These are phyloP conservation scores for Ptilodon capucinus DNA, from an alignment of 2,888 invertebrate genomes.

Conservation along the genomic window DNA sequence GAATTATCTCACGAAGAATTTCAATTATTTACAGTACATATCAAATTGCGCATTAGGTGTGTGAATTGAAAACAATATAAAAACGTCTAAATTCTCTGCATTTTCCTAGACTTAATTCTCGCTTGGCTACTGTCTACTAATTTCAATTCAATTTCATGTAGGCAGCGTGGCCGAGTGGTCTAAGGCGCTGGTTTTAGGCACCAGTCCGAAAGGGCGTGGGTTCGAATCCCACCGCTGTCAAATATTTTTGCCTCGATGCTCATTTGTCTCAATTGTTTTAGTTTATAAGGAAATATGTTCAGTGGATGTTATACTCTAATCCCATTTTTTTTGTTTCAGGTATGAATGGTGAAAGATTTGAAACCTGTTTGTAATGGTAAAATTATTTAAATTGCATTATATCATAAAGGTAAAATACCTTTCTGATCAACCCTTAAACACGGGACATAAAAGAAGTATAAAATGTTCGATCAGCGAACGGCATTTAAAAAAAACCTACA, in stretches of 20 bases:
- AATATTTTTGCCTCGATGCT: no score
- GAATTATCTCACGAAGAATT: no score
- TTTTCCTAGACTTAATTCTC: background rate
- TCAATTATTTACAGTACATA: no score
- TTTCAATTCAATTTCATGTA: fast-evolving
- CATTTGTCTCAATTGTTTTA: no score
- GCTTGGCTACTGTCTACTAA: background rate
- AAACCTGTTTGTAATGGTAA: background rate
- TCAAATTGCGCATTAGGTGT: no score
- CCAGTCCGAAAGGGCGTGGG: constrained; percentile 88
- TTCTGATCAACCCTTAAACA: constrained; percentile 20
- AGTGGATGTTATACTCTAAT: background rate
- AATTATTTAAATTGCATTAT: constrained; percentile 19
- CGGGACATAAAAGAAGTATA: constrained; percentile 31
- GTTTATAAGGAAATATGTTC: no score
- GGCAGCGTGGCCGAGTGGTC: constrained; percentile 87
- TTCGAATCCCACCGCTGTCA: constrained; percentile 87
- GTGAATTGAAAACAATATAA: no score
- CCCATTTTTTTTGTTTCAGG: constrained; percentile 27
- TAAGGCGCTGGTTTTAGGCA: constrained; percentile 88
- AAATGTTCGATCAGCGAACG: constrained; percentile 35
- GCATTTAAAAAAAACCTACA: constrained; percentile 44
- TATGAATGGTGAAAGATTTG: constrained; percentile 6
- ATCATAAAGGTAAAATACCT: constrained; percentile 7
- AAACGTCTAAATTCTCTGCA: no score